Evolutionary conservation across 2,797 vertebrate species (phyloP), one percentile per base, ranked within the genome.

Genomic region (Crenuchus spilurus): DNA sequence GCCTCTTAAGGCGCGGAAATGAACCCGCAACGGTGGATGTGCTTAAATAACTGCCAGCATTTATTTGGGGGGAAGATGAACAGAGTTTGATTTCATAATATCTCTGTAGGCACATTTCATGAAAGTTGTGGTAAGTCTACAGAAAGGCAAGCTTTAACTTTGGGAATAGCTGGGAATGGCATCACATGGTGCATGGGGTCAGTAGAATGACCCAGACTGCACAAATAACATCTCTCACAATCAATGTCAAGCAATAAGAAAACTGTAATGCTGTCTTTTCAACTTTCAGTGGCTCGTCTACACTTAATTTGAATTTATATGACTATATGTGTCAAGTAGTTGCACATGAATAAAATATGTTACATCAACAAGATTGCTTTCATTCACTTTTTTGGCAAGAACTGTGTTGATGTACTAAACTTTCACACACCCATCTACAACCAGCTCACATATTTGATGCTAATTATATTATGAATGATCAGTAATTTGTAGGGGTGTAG

Each of bases 1-100:
- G 85, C 83, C 76, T 87, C 84, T 87, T 88, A 85, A 60, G 74
- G 61, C 64, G 73, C 69, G 70, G 76, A 78, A 80, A 74, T 78
- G 75, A 80, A 77, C 75, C 81, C 64, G 72, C 72, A 80, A 73
- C 75, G 61, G 63, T 72, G 57, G 74, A 72, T 73, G 75, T 80
- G 75, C 63, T 70, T 61, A 82, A 77, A 77, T 78, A 67, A 78
- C 68, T 35, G 30, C 55, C 70, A 72, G 62, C 41, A 80, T 80
- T 75, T 61, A 78, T 78, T 68, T 68, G 28, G 14, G 60, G n/a
- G 49, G 28, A 72, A 70, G 63, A 52, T 57, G 64, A 76, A 65
- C 57, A 67, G 65, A 30, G 72, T 78, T 73, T 70, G 60, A 80
- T 78, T 82, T 72, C 54, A 65, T 75, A 75, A 75, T 60, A 72